Percentiles rank a stretch among this genome's conserved stretches.
Conservation (phyloP, 1,140 invertebrate species). For the Cherax destructor region DNA sequence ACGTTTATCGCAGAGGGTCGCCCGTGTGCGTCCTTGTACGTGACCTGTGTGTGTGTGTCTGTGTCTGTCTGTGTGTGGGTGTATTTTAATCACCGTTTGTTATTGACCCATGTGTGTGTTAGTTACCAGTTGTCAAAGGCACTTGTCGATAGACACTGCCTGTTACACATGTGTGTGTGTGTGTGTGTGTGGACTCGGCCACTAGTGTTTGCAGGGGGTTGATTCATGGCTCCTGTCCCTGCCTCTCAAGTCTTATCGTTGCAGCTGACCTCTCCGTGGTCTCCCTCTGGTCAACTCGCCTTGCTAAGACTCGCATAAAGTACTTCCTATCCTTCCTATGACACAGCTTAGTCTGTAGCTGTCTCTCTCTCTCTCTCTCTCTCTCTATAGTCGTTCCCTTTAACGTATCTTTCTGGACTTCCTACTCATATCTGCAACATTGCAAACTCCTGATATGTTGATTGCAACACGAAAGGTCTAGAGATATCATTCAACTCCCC, state of each 20-base stretch:
- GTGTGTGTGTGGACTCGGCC: neutral
- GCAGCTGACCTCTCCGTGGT: neutral
- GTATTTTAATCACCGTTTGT: neutral
- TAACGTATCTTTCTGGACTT: too few relatives aligned
- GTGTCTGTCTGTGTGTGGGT: neutral
- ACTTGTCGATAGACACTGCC: too few relatives aligned
- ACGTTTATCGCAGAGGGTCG: constrained; percentile 10
- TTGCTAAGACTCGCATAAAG: neutral
- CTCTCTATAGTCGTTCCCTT: too few relatives aligned
- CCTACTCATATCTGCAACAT: too few relatives aligned
- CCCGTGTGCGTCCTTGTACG: neutral
- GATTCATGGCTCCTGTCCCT: neutral
- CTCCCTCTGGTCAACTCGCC: neutral
- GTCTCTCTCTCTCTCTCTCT: too few relatives aligned
- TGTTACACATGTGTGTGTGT: neutral
- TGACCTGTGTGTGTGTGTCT: constrained; percentile 17
- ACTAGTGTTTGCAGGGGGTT: neutral
- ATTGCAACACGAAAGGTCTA: too few relatives aligned
- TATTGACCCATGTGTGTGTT: neutral
- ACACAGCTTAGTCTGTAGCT: neutral
- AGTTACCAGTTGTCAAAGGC: too few relatives aligned
- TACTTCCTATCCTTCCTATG: neutral
- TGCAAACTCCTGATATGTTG: too few relatives aligned
- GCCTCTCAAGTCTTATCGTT: too few relatives aligned
- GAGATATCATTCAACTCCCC: too few relatives aligned